Evolutionary conservation across 23 tunicate genomes (phyloP).

Genomic region (Aplidium turbinatum): DNA sequence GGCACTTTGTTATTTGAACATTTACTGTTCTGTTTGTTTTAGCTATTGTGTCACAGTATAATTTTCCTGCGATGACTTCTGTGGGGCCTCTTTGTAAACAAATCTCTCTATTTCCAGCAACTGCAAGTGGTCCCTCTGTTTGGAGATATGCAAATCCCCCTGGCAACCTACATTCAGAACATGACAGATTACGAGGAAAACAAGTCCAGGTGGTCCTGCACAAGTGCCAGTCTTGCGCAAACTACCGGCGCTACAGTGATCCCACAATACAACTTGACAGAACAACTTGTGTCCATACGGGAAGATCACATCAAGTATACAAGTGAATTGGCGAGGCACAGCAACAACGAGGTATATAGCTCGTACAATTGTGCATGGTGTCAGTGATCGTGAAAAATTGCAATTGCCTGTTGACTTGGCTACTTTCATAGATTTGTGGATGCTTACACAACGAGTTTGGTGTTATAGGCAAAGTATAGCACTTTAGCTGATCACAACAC

Average conservation of each 20-base stretch:
- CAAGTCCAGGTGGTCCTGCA: constrained; percentile 93
- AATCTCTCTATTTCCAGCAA: constrained; percentile 37
- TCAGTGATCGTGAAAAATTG: too few relatives aligned
- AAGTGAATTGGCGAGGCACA: constrained; percentile 88
- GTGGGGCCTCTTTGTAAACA: too few relatives aligned
- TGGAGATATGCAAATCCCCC: constrained; percentile 98
- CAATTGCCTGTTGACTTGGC: too few relatives aligned
- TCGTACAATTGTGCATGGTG: too few relatives aligned
- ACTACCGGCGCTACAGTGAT: constrained; percentile 44
- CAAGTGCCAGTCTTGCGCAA: constrained; percentile 40
- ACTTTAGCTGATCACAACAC: too few relatives aligned
- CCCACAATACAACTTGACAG: constrained; percentile 90
- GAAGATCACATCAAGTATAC: constrained; percentile 98
- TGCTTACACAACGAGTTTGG: too few relatives aligned
- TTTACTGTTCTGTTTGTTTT: too few relatives aligned
- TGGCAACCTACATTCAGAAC: constrained; percentile 93
- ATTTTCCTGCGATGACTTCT: too few relatives aligned
- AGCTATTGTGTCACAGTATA: too few relatives aligned
- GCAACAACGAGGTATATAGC: constrained; percentile 85
- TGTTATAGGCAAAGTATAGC: too few relatives aligned
- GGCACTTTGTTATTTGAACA: too few relatives aligned
- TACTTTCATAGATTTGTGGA: too few relatives aligned
- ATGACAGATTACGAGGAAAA: constrained; percentile 97
- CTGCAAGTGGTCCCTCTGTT: constrained; percentile 93
- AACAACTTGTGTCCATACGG: constrained; percentile 76